phyloP scores from a whole-genome alignment of 2,797 vertebrate species.

The Enteromius mattozi region DNA sequence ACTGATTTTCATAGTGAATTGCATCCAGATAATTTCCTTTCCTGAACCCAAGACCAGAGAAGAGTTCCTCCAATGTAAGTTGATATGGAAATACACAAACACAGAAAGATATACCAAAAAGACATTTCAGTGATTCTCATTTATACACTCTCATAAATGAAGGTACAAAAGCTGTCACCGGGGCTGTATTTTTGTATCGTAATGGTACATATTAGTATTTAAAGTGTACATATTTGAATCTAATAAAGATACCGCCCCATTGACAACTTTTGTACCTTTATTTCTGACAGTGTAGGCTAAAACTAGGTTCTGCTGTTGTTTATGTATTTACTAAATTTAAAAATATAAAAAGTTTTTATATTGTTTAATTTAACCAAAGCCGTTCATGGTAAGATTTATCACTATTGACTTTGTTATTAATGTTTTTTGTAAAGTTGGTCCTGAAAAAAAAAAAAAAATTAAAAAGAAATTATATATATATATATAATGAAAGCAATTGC shows the following conservation, averaged over 20 bases:
- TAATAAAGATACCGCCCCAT: no score
- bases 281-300: no score
- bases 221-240: no score
- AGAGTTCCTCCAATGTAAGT: constrained; percentile 56
- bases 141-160: no score
- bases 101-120: not conserved
- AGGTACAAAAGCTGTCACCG: no score
- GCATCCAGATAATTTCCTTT: not conserved
- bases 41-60: constrained; percentile 50
- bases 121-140: not conserved
- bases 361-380: no score
- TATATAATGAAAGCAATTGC: not conserved
- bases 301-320: not conserved
- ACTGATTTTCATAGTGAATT: not conserved
- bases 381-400: not conserved
- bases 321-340: not conserved
- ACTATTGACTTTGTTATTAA: not conserved
- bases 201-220: no score
- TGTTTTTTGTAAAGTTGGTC: not conserved
- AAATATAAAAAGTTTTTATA: no score
- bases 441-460: no score
- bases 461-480: no score
- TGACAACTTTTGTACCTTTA: no score
- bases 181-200: no score
- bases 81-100: not conserved